Evolutionary conservation across 1,140 invertebrate genomes (phyloP).

Genomic region (Apis florea): DNA sequence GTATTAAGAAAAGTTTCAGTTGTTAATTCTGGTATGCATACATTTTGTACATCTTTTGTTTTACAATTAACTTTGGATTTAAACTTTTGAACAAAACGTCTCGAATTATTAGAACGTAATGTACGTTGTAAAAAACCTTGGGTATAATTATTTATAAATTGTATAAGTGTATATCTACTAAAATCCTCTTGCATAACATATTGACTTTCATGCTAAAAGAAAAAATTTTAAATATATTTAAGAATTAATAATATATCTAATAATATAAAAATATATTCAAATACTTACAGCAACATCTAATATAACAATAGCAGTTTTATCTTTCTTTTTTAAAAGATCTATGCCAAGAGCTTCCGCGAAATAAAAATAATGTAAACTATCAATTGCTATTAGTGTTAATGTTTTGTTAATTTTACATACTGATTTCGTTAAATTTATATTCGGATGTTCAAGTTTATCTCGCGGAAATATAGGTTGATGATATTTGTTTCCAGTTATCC

Average conservation of each 20-base stretch:
- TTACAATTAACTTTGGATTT: constrained; percentile 62
- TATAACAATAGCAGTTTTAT: constrained; percentile 87
- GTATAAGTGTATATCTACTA: constrained; percentile 80
- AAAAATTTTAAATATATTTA: constrained; percentile 9
- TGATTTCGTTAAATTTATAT: constrained; percentile 72
- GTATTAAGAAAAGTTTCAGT: constrained; percentile 79
- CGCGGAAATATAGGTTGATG: constrained; percentile 70
- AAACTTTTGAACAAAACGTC: constrained; percentile 63
- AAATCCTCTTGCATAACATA: constrained; percentile 83
- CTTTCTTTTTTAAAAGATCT: constrained; percentile 82
- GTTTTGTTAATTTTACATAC: constrained; percentile 84
- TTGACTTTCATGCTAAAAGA: constrained; percentile 85
- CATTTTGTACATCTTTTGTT: constrained; percentile 51
- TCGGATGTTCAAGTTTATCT: constrained; percentile 40
- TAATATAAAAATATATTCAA: constrained; percentile 11
- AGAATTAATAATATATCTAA: background rate
- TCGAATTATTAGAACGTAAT: constrained; percentile 74
- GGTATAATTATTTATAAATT: constrained; percentile 86
- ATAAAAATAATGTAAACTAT: constrained; percentile 85
- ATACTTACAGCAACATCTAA: constrained; percentile 85
- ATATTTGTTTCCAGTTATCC: constrained; percentile 74
- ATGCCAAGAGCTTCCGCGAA: constrained; percentile 88
- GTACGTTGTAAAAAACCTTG: constrained; percentile 81
- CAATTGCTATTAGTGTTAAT: constrained; percentile 86
- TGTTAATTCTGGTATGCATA: constrained; percentile 83